A percentile compares a stretch with the other conserved stretches of the same genome.
phyloP scores from a whole-genome alignment of 1,140 invertebrate species.

The Euura saliciscinereae region DNA sequence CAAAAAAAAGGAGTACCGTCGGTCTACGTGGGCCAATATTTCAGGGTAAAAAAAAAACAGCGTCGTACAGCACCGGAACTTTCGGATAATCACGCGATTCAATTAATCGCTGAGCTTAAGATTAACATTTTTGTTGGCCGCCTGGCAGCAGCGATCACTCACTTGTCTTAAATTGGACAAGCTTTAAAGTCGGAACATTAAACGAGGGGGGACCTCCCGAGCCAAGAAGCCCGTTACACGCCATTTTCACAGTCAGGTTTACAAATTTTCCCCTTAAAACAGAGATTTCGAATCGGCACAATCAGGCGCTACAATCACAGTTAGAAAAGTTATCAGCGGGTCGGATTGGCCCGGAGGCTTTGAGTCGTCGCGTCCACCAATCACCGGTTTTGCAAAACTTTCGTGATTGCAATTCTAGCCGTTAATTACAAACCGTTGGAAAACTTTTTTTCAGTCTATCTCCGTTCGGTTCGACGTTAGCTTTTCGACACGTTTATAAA shows the following conservation, averaged over 20 bases:
- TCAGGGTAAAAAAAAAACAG: neutral
- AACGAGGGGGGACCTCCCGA: neutral
- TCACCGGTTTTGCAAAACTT: neutral
- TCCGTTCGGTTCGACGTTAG: no score
- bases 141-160: neutral
- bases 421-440: neutral
- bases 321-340: neutral
- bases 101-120: slow-evolving; percentile 1
- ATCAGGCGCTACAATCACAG: neutral
- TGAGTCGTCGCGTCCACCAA: neutral
- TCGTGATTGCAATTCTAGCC: neutral
- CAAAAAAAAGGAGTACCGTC: no score
- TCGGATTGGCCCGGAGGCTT: neutral
- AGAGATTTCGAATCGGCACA: neutral
- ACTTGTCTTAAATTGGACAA: slow-evolving; percentile 2
- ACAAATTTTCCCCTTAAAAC: neutral
- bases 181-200: neutral
- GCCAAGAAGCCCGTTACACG: no score
- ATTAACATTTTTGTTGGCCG: neutral
- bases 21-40: no score
- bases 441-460: no score
- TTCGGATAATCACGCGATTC: slow-evolving; percentile 2
- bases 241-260: neutral
- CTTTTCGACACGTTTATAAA: no score
- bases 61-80: neutral